phyloP scores from a whole-genome alignment of 2,888 invertebrate genomes.

The Eilema caniola region DNA sequence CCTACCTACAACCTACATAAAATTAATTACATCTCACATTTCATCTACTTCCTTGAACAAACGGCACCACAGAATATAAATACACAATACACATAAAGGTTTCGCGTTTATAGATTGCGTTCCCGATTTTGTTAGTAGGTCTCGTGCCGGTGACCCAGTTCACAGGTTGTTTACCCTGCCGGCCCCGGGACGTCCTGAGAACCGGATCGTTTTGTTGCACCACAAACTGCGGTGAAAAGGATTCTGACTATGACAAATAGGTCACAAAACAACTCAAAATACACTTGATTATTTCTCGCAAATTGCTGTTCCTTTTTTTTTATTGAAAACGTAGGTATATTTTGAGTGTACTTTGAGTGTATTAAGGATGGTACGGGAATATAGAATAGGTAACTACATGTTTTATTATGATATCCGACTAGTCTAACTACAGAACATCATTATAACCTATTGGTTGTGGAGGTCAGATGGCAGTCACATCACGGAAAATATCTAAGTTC shows the following conservation, averaged over 20 bases:
- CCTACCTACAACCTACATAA: neutral
- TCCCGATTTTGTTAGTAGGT: conserved; percentile 61
- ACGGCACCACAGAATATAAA: conserved; percentile 7
- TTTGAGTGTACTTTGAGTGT: neutral
- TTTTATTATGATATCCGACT: neutral
- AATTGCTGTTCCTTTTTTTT: neutral
- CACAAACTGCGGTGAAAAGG: conserved; percentile 13
- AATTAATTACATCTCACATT: neutral
- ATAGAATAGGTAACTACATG: neutral
- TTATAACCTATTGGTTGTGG: no score
- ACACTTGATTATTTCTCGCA: neutral
- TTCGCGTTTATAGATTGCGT: conserved; percentile 45
- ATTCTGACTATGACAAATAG: conserved; percentile 15
- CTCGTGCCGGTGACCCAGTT: conserved; percentile 74
- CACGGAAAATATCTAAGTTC: no score
- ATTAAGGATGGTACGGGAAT: neutral
- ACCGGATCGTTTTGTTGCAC: conserved; percentile 21
- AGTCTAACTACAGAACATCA: no score
- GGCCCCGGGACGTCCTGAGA: conserved; percentile 24
- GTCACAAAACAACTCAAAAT: conserved; percentile 1
- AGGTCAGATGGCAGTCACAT: no score
- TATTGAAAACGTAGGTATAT: neutral
- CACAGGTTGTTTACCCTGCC: conserved; percentile 42
- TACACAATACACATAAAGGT: conserved; percentile 15
- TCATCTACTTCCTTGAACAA: conserved; percentile 8